Percentiles rank a stretch among this genome's conserved stretches.
Evolutionary conservation across 2,797 vertebrate genomes (phyloP).

Genomic region (Okamejei kenojei): DNA sequence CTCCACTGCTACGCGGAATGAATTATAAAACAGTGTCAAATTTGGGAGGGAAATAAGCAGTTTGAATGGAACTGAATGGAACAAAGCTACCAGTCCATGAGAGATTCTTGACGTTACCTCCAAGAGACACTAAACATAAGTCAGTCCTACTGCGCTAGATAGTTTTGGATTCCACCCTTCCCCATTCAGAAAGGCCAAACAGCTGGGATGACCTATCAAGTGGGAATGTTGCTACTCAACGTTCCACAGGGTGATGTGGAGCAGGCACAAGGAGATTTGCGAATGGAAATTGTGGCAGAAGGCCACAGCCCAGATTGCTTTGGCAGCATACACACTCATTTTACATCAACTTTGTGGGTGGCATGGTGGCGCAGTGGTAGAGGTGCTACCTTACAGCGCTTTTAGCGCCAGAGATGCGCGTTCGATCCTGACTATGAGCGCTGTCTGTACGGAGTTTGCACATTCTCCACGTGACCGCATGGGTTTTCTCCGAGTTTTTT

Average conservation of each 20-base stretch:
- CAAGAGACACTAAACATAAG: not conserved
- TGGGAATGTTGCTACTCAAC: not conserved
- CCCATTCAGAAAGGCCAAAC: not conserved
- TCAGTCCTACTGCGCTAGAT: not conserved
- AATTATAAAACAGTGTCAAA: too few relatives aligned
- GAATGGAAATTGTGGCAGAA: not conserved
- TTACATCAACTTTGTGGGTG: not conserved
- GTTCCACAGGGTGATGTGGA: not conserved
- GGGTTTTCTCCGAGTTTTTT: too few relatives aligned
- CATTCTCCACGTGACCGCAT: too few relatives aligned
- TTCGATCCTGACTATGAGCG: too few relatives aligned
- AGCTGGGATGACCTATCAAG: not conserved
- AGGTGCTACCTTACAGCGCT: too few relatives aligned
- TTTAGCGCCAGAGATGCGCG: too few relatives aligned
- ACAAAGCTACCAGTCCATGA: not conserved
- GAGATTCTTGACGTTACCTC: not conserved
- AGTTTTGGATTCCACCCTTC: too few relatives aligned
- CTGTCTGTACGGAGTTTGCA: too few relatives aligned
- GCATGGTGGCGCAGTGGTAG: too few relatives aligned
- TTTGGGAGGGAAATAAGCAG: too few relatives aligned
- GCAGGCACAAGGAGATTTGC: not conserved
- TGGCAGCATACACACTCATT: not conserved
- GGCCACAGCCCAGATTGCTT: not conserved
- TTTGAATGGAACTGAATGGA: too few relatives aligned
- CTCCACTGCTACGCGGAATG: too few relatives aligned